phyloP scores from a whole-genome alignment of 2,888 invertebrate genomes.

The Doris montereyensis region DNA sequence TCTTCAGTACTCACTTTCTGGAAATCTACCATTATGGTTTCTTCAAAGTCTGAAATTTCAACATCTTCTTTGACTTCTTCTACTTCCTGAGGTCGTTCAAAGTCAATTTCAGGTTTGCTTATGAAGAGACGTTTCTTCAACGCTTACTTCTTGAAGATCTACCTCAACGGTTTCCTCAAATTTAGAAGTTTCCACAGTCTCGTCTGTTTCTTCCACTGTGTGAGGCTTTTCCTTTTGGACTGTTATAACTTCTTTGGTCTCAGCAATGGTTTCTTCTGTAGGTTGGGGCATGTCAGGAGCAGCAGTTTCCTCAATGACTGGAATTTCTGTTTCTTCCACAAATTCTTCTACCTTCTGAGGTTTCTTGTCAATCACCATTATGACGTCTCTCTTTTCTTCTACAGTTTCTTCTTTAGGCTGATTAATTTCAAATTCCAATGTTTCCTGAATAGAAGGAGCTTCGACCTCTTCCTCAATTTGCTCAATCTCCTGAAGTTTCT shows the following conservation, averaged over 20 bases:
- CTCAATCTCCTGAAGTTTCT: constrained; percentile 35
- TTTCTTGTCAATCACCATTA: constrained; percentile 35
- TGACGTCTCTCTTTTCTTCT: constrained; percentile 35
- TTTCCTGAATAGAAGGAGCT: constrained; percentile 35
- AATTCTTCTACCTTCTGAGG: constrained; percentile 38
- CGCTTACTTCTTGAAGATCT: constrained; percentile 25
- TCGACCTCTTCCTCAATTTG: constrained; percentile 28
- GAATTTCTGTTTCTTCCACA: constrained; percentile 12
- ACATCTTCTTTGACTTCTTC: background rate
- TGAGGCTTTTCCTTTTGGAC: constrained; percentile 45
- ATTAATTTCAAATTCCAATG: constrained; percentile 35
- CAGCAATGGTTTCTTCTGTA: background rate
- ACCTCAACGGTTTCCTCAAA: constrained; percentile 34
- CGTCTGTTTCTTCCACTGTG: constrained; percentile 29
- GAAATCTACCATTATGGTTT: constrained; percentile 5
- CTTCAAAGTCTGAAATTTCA: constrained; percentile 2
- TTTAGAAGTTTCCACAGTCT: constrained; percentile 17
- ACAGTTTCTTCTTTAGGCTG: constrained; percentile 44
- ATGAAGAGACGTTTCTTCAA: too few relatives aligned
- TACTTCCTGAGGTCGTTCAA: background rate
- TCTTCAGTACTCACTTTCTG: constrained; percentile 43
- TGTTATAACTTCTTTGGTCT: constrained; percentile 33
- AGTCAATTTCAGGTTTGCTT: too few relatives aligned
- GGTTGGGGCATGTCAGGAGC: constrained; percentile 32
- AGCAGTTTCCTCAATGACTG: constrained; percentile 1